These are phyloP conservation scores for Frankliniella fusca DNA, from an alignment of 2,888 invertebrate species.

Conservation along the genomic window DNA sequence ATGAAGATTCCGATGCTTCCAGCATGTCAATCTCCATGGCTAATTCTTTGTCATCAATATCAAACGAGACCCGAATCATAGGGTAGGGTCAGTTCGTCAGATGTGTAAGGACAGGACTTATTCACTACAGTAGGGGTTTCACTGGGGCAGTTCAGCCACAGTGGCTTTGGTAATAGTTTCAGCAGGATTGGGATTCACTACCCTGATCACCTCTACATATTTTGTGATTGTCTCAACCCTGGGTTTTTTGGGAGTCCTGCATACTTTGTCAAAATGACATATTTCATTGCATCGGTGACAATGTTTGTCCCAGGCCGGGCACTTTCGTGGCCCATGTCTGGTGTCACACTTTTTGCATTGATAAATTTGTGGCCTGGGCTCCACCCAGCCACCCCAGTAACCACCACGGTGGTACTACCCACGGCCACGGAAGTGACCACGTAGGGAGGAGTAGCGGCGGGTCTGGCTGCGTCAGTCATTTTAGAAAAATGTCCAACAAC, in stretches of 20 bases:
- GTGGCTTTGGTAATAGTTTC: no score
- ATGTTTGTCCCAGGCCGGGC: background rate
- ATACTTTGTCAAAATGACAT: background rate
- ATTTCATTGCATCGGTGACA: background rate
- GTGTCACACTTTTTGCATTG: background rate
- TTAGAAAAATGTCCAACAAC: no score
- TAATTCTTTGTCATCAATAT: no score
- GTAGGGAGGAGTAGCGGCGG: background rate
- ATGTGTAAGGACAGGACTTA: no score
- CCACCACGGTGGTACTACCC: background rate
- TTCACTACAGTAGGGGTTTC: no score
- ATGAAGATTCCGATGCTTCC: background rate
- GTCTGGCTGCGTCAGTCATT: background rate
- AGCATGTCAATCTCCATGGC: no score
- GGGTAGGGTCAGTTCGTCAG: no score
- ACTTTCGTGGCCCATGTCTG: background rate
- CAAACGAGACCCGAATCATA: no score
- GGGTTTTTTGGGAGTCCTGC: background rate
- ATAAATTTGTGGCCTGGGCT: background rate
- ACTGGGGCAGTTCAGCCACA: no score
- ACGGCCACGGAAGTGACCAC: background rate
- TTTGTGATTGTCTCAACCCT: background rate
- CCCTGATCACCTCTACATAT: background rate
- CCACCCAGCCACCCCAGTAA: background rate
- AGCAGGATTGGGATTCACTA: background rate